Evolutionary conservation across 2,113 vertebrate genomes (phyloP).

Genomic region (Anser cygnoides): DNA sequence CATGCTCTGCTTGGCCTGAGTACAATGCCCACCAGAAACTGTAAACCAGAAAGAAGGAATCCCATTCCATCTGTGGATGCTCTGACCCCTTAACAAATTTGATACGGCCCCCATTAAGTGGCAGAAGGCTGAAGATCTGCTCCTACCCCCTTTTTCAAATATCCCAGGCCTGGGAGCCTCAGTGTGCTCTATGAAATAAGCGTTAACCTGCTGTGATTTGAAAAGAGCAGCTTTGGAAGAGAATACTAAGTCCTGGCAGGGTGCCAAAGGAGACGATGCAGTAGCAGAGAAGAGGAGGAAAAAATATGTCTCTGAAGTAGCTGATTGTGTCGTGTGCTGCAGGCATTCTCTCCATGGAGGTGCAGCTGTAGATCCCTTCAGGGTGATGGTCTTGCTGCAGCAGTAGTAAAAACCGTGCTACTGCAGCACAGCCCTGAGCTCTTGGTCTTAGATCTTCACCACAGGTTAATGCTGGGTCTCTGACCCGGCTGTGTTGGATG

Average conservation of each 20-base stretch:
- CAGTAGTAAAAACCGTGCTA: background rate
- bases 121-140: background rate
- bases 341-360: background rate
- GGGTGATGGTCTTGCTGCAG: background rate
- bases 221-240: background rate
- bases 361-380: background rate
- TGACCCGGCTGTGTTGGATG: background rate
- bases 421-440: background rate
- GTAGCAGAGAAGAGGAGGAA: background rate
- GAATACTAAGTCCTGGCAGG: background rate
- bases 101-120: background rate
- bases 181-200: background rate
- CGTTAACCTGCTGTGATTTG: background rate
- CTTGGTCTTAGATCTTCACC: background rate
- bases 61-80: background rate
- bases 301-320: background rate
- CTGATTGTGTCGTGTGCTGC: background rate
- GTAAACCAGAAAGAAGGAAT: background rate
- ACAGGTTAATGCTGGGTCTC: background rate
- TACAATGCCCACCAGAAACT: background rate
- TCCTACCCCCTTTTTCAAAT: background rate
- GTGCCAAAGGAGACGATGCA: background rate
- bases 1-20: background rate
- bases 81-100: background rate
- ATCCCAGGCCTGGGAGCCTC: background rate